Conservation (phyloP, 2,888 invertebrate species). For the Pelosia muscerda region DNA sequence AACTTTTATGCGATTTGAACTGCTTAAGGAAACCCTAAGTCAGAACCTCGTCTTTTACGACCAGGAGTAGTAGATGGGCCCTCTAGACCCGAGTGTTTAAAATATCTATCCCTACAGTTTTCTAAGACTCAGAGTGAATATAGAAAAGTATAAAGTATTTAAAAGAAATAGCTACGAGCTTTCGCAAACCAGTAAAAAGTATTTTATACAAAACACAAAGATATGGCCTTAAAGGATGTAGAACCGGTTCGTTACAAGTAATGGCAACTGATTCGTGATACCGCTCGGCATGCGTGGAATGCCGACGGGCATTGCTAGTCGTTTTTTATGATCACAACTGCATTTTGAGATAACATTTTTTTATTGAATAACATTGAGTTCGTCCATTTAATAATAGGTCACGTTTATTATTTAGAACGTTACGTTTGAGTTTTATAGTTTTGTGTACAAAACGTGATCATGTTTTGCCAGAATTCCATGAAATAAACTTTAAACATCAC, state of each 20-base stretch:
- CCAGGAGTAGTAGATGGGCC: neutral
- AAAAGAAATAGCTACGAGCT: slow-evolving; percentile 24
- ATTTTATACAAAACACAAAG: slow-evolving; percentile 57
- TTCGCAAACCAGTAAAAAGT: slow-evolving; percentile 46
- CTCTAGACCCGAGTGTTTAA: neutral
- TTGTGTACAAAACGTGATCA: slow-evolving; percentile 6
- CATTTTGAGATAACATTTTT: slow-evolving; percentile 45
- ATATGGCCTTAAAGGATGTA: slow-evolving; percentile 66
- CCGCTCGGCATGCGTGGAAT: slow-evolving; percentile 60
- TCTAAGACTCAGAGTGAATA: neutral
- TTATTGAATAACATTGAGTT: slow-evolving; percentile 22
- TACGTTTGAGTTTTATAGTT: slow-evolving; percentile 28
- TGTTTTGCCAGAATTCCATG: neutral
- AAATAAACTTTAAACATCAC: neutral
- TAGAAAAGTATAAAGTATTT: slow-evolving; percentile 8
- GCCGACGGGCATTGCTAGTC: slow-evolving; percentile 55
- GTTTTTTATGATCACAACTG: slow-evolving; percentile 52
- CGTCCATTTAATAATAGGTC: slow-evolving; percentile 27
- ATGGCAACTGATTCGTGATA: slow-evolving; percentile 59
- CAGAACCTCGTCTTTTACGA: neutral
- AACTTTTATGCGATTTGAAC: too few relatives aligned
- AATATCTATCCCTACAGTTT: neutral
- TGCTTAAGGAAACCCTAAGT: too few relatives aligned
- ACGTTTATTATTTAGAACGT: slow-evolving; percentile 20
- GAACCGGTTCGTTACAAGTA: slow-evolving; percentile 68